A percentile compares a stretch with the other conserved stretches of the same genome.
Evolutionary conservation across 2,888 invertebrate genomes (phyloP).

Genomic region (Caenorhabditis auriculariae): DNA sequence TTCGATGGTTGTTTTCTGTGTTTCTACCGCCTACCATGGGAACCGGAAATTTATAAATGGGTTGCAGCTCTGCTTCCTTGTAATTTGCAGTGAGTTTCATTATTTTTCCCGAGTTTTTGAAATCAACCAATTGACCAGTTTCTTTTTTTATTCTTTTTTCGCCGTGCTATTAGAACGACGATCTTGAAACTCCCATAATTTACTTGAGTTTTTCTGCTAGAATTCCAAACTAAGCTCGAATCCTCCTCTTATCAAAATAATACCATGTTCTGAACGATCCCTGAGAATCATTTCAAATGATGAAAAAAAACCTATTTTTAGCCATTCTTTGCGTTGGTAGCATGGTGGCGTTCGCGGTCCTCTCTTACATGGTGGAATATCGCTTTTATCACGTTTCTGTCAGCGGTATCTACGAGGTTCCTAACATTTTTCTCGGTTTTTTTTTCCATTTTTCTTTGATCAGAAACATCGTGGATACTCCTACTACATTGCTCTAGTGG

Average conservation of each 20-base stretch:
- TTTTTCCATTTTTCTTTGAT: slow-evolving; percentile 2
- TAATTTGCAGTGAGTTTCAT: slow-evolving; percentile 23
- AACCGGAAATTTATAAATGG: slow-evolving; percentile 8
- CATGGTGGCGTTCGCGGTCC: slow-evolving; percentile 48
- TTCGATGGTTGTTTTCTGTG: slow-evolving; percentile 53
- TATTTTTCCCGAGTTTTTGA: no score
- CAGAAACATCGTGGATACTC: slow-evolving; percentile 61
- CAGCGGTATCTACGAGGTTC: slow-evolving; percentile 60
- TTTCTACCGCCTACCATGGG: slow-evolving; percentile 28
- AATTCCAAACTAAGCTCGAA: no score
- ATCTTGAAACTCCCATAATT: no score
- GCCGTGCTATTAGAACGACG: no score
- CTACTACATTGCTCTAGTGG: slow-evolving; percentile 47
- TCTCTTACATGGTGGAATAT: slow-evolving; percentile 61
- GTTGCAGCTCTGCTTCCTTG: slow-evolving; percentile 10
- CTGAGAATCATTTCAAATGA: no score
- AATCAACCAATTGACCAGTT: no score
- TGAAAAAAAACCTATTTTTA: slow-evolving; percentile 12
- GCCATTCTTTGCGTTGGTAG: slow-evolving; percentile 39
- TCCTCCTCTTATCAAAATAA: no score
- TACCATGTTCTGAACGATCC: no score
- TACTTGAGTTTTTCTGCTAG: no score
- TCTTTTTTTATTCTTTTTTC: no score
- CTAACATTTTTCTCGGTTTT: background rate
- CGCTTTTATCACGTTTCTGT: slow-evolving; percentile 61